Conservation (phyloP, 2,113 vertebrate genomes). For the Otis tarda region DNA sequence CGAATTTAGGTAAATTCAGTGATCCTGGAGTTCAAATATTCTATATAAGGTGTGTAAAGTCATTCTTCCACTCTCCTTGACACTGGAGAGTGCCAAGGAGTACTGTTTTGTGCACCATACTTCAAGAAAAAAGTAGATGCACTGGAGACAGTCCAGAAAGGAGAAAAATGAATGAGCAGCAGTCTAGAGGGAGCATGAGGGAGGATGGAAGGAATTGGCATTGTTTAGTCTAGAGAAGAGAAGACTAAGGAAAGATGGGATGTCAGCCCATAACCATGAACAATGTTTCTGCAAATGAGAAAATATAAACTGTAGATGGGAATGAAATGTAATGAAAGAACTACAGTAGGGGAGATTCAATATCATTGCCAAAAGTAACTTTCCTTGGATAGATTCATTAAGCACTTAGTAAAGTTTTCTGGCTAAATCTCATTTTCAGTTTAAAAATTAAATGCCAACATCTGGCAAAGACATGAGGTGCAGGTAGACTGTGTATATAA, state of each 20-base stretch:
- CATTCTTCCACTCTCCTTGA: neutral
- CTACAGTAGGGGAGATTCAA: fast-evolving
- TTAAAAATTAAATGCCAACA: neutral
- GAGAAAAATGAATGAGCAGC: neutral
- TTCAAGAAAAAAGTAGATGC: neutral
- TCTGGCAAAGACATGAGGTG: neutral
- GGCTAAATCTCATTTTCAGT: neutral
- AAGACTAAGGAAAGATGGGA: neutral
- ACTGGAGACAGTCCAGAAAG: neutral
- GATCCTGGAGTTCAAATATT: neutral
- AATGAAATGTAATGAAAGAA: neutral
- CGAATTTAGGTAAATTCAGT: neutral
- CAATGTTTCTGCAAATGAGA: neutral
- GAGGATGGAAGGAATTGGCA: constrained; percentile 12
- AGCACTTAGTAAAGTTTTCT: neutral
- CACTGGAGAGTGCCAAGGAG: neutral
- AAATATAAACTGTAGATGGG: neutral
- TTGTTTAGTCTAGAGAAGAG: constrained; percentile 52
- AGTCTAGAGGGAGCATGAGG: neutral
- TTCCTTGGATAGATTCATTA: neutral
- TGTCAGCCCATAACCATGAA: neutral
- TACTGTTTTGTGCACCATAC: neutral
- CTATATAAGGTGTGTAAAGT: neutral
- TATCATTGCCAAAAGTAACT: neutral
- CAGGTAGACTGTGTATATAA: neutral